These are phyloP conservation scores for Hirtodrosophila confusa DNA, from an alignment of 2,888 invertebrate genomes.

Conservation along the genomic window DNA sequence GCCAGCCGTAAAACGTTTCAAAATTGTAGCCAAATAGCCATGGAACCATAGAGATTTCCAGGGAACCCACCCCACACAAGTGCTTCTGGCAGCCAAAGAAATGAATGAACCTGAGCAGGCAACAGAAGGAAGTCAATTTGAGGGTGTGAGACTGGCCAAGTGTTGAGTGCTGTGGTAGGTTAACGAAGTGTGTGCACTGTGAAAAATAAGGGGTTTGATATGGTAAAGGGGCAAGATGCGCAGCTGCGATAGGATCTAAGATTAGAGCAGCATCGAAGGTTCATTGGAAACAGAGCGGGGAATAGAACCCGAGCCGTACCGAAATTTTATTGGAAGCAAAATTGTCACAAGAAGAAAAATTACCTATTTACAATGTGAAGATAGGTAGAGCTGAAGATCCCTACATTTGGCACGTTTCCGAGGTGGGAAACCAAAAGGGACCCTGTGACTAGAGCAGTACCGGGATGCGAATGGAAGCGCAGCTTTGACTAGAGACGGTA, in stretches of 20 bases:
- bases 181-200: slow-evolving; percentile 48
- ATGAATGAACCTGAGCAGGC: slow-evolving; percentile 30
- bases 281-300: too few species aligned
- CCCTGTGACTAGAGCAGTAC: too few species aligned
- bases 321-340: too few species aligned
- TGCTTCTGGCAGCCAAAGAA: slow-evolving; percentile 27
- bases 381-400: too few species aligned
- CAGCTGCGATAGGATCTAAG: neutral
- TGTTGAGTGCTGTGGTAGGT: slow-evolving; percentile 59
- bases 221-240: neutral
- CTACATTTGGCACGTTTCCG: too few species aligned
- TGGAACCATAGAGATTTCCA: slow-evolving; percentile 67
- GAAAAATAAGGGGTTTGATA: slow-evolving; percentile 17
- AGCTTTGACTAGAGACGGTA: too few species aligned
- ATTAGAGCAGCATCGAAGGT: too few species aligned
- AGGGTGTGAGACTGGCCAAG: slow-evolving; percentile 49
- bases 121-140: slow-evolving; percentile 15
- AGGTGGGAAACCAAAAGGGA: too few species aligned
- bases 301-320: too few species aligned
- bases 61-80: slow-evolving; percentile 53
- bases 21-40: slow-evolving; percentile 72
- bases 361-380: too few species aligned
- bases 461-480: too few species aligned
- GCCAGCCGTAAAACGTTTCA: slow-evolving; percentile 71
- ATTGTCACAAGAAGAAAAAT: too few species aligned